Evolutionary conservation across 1,140 invertebrate species (phyloP).

Genomic region (Asobara japonica): DNA sequence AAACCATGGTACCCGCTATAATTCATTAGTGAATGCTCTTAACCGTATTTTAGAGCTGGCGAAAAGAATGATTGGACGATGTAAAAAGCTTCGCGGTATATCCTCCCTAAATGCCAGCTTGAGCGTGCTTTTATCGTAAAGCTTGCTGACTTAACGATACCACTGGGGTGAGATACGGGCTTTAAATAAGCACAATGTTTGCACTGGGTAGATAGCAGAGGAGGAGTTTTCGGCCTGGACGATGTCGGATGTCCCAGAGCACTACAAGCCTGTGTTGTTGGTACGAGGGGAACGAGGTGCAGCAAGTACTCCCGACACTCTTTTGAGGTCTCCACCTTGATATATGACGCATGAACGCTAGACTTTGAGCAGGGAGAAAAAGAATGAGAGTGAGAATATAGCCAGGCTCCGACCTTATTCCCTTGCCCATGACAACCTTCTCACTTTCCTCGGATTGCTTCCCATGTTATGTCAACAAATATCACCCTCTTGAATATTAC

Average conservation of each 20-base stretch:
- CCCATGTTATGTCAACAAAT: slow-evolving; percentile 7
- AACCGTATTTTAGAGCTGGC: not conserved
- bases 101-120: slow-evolving; percentile 13
- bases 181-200: slow-evolving; percentile 54
- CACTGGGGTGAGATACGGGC: slow-evolving; percentile 36
- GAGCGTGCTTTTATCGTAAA: slow-evolving; percentile 48
- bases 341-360: slow-evolving; percentile 30
- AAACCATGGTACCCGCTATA: not conserved
- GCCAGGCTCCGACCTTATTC: slow-evolving; percentile 16
- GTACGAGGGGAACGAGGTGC: not conserved
- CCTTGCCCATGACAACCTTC: not conserved
- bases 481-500: not conserved
- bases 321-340: slow-evolving; percentile 38
- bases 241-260: not conserved
- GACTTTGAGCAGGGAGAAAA: slow-evolving; percentile 6
- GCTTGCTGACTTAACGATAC: slow-evolving; percentile 43
- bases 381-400: not conserved
- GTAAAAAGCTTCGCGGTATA: slow-evolving; percentile 4
- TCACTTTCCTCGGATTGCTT: not conserved
- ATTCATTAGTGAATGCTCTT: not conserved
- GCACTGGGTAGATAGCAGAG: slow-evolving; percentile 42
- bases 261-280: slow-evolving; percentile 10
- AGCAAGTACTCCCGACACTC: slow-evolving; percentile 31
- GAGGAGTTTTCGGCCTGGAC: slow-evolving; percentile 18
- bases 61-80: slow-evolving; percentile 14